A percentile compares a stretch with the other conserved stretches of the same genome.
Evolutionary conservation across 2,888 invertebrate species (phyloP).

Genomic region (Oscheius onirici): DNA sequence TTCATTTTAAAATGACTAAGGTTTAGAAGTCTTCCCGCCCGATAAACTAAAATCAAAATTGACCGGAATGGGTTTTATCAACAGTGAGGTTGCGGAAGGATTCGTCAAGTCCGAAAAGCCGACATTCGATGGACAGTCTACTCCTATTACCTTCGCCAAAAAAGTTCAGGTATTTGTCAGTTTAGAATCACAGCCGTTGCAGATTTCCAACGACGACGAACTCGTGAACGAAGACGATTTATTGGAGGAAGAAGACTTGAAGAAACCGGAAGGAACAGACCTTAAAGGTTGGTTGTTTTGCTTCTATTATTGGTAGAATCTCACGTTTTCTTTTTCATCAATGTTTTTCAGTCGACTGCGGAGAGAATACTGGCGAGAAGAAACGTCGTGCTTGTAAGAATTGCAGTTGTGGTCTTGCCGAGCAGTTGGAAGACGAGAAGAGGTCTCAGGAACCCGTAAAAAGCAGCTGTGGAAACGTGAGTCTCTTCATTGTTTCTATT

Average conservation of each 20-base stretch:
- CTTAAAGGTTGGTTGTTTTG: constrained; percentile 44
- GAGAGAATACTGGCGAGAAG: constrained; percentile 40
- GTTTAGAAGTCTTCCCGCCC: constrained; percentile 11
- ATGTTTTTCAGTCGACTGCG: constrained; percentile 45
- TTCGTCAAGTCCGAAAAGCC: constrained; percentile 2
- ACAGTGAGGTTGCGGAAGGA: neutral
- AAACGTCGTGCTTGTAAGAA: constrained; percentile 76
- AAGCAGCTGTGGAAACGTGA: constrained; percentile 96
- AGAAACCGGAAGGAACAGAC: constrained; percentile 85
- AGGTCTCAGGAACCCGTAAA: constrained; percentile 62
- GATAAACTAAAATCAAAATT: constrained; percentile 15
- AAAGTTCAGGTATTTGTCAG: constrained; percentile 1
- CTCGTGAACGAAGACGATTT: constrained; percentile 86
- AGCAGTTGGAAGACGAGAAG: constrained; percentile 82
- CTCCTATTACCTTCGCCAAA: constrained; percentile 1
- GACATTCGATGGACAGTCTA: constrained; percentile 10
- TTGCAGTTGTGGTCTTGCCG: constrained; percentile 95
- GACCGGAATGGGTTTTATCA: constrained; percentile 17
- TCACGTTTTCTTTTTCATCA: no score
- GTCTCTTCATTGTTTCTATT: constrained; percentile 70
- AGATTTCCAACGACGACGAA: constrained; percentile 74
- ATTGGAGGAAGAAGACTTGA: constrained; percentile 87
- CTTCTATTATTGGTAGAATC: no score
- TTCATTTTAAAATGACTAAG: neutral
- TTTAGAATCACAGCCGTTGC: neutral